phyloP scores from a whole-genome alignment of 2,797 vertebrate genomes.

The Tadarida brasiliensis region DNA sequence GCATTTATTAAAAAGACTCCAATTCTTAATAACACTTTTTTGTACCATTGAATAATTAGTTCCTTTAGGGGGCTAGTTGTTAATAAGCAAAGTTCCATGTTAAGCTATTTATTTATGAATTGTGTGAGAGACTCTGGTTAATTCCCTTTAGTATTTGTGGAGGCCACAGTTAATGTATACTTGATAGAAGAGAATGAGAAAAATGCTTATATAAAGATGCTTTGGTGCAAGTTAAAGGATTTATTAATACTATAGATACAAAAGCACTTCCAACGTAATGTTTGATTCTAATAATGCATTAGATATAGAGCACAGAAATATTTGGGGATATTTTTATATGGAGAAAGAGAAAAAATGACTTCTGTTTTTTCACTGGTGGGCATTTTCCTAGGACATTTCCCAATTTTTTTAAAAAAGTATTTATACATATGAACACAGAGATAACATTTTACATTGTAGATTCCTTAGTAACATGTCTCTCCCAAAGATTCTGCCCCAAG shows the following conservation, averaged over 20 bases:
- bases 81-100: slow-evolving; percentile 56
- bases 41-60: background rate
- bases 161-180: slow-evolving; percentile 57
- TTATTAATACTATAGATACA: background rate
- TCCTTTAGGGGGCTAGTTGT: slow-evolving; percentile 2
- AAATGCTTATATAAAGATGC: slow-evolving; percentile 54
- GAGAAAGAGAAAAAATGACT: background rate
- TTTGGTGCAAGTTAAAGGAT: background rate
- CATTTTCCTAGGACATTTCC: background rate
- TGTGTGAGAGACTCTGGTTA: slow-evolving; percentile 63
- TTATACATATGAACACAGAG: background rate
- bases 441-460: background rate
- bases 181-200: slow-evolving; percentile 14
- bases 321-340: background rate
- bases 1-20: slow-evolving; percentile 38
- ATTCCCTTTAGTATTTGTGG: slow-evolving; percentile 28
- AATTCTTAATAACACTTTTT: slow-evolving; percentile 29
- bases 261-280: background rate
- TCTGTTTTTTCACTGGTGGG: background rate
- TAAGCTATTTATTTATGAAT: slow-evolving; percentile 64
- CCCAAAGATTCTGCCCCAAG: background rate
- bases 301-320: background rate
- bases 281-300: background rate
- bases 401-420: background rate
- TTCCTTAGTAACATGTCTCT: background rate